A percentile compares a stretch with the other conserved stretches of the same genome.
Conservation (phyloP, 35 echinoderm and acorn worm species). For the Apostichopus japonicus region DNA sequence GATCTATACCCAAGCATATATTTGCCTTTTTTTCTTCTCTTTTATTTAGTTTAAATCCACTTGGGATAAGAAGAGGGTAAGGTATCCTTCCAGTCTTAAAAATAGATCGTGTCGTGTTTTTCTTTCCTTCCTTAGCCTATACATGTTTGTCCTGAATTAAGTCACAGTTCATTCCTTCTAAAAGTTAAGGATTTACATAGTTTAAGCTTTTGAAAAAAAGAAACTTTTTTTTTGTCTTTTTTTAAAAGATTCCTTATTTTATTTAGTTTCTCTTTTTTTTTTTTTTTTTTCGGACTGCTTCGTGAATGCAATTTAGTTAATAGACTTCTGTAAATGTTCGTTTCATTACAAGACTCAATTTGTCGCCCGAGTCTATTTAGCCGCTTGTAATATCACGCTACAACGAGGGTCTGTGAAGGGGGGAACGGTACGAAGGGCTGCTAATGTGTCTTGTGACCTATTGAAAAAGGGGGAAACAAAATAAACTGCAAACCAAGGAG, state of each 20-base stretch:
- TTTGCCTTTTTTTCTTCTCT: not conserved
- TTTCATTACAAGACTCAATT: slow-evolving; percentile 34
- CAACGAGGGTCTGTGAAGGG: slow-evolving; percentile 21
- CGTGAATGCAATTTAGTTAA: slow-evolving; percentile 43
- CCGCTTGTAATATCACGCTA: slow-evolving; percentile 33
- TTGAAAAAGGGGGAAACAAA: not conserved
- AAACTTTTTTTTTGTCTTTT: not conserved
- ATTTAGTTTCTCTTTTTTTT: not conserved
- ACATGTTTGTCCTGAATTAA: not conserved
- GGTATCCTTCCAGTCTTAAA: not conserved
- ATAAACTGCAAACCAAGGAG: not conserved
- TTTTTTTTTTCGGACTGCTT: not conserved
- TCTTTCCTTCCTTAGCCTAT: not conserved
- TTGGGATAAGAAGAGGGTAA: not conserved
- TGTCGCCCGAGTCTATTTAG: slow-evolving; percentile 32
- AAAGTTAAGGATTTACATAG: not conserved
- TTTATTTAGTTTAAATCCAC: not conserved
- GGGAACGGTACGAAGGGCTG: not conserved
- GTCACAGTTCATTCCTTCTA: not conserved
- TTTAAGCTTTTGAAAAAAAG: not conserved
- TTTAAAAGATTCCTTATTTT: not conserved
- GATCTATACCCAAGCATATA: too few relatives aligned
- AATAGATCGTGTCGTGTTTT: not conserved
- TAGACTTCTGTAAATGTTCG: slow-evolving; percentile 39
- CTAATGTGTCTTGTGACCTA: slow-evolving; percentile 25